Percentiles rank a stretch among this genome's conserved stretches.
phyloP scores from a whole-genome alignment of 2,797 vertebrate genomes.

The Geotrypetes seraphini region DNA sequence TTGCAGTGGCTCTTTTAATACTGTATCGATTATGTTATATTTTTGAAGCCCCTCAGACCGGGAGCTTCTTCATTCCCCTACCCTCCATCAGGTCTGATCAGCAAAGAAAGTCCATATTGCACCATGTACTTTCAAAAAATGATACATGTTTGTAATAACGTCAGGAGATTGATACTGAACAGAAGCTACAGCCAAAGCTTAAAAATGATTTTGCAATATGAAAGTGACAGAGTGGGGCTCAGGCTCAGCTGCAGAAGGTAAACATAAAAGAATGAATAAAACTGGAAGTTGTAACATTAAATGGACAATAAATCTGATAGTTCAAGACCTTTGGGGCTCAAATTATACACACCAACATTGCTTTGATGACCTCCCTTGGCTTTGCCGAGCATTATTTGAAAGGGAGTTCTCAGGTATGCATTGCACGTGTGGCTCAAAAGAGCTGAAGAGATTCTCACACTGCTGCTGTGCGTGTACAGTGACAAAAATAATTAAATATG shows the following conservation, averaged over 20 bases:
- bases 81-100: slow-evolving; percentile 51
- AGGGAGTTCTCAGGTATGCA: slow-evolving; percentile 14
- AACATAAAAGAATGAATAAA: slow-evolving; percentile 61
- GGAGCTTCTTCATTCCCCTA: too few species aligned
- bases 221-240: slow-evolving; percentile 40
- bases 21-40: too few species aligned
- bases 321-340: slow-evolving; percentile 53
- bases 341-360: slow-evolving; percentile 55
- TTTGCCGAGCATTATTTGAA: slow-evolving; percentile 33
- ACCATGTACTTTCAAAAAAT: slow-evolving; percentile 46
- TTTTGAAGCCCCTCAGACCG: too few species aligned
- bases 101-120: slow-evolving; percentile 51
- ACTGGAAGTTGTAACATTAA: slow-evolving; percentile 55
- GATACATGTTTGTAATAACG: slow-evolving; percentile 66
- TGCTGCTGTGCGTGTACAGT: slow-evolving; percentile 32
- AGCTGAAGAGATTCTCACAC: slow-evolving; percentile 34
- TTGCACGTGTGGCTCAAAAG: slow-evolving; percentile 8
- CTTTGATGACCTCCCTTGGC: slow-evolving; percentile 47
- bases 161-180: slow-evolving; percentile 56
- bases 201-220: slow-evolving; percentile 60
- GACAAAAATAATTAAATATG: slow-evolving; percentile 18
- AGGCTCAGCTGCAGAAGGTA: slow-evolving; percentile 46
- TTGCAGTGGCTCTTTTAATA: too few species aligned
- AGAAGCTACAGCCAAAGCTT: slow-evolving; percentile 59
- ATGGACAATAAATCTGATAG: slow-evolving; percentile 62